Percentiles rank a stretch among this genome's conserved stretches.
Conservation (phyloP, 2,888 invertebrate species). For the Boloria euphrosyne region DNA sequence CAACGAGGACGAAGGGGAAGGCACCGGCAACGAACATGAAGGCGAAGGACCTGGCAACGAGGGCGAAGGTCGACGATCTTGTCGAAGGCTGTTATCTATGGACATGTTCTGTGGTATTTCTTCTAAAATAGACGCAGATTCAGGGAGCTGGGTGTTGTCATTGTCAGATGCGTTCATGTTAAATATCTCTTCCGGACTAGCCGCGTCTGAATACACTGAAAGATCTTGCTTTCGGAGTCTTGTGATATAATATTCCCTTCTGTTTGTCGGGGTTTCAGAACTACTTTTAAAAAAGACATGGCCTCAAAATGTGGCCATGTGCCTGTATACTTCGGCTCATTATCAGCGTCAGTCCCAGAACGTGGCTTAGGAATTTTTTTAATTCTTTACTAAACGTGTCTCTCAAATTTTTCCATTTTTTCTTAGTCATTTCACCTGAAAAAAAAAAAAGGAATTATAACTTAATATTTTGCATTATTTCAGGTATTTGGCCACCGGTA, state of each 20-base stretch:
- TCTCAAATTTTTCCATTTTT: constrained; percentile 45
- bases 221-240: constrained; percentile 30
- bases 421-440: constrained; percentile 39
- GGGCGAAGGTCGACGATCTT: constrained; percentile 1
- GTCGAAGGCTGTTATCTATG: constrained; percentile 33
- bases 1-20: constrained; percentile 42
- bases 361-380: constrained; percentile 42
- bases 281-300: constrained; percentile 41
- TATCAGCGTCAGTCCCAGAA: constrained; percentile 41
- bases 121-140: constrained; percentile 30
- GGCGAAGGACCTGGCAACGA: too few relatives aligned
- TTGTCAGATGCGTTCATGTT: constrained; percentile 31
- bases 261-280: constrained; percentile 42
- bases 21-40: not conserved
- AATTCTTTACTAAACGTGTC: constrained; percentile 41
- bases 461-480: constrained; percentile 20
- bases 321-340: constrained; percentile 42
- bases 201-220: constrained; percentile 33
- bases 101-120: constrained; percentile 36
- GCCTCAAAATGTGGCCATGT: constrained; percentile 42
- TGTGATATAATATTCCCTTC: constrained; percentile 38
- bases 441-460: constrained; percentile 36
- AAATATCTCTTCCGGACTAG: constrained; percentile 30
- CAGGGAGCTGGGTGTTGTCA: constrained; percentile 28
- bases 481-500: constrained; percentile 41